These are phyloP conservation scores for Sitta europaea DNA, from an alignment of 2,113 vertebrate genomes.

Conservation along the genomic window DNA sequence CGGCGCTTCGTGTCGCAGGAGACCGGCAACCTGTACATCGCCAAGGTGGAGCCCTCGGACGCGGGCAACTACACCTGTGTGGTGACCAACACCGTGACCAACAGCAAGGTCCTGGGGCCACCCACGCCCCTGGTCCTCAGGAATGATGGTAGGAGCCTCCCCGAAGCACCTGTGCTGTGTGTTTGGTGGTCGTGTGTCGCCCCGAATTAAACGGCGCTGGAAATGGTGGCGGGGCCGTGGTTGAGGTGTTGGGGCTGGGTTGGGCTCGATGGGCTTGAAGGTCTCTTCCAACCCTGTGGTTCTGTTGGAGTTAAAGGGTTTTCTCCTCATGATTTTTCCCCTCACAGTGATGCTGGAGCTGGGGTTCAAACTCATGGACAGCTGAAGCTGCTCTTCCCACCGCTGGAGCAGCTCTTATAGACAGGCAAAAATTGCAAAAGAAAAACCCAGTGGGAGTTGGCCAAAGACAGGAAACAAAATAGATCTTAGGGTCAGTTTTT, in stretches of 20 bases:
- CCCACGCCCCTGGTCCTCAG: constrained; percentile 90
- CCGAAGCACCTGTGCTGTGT: too few relatives aligned
- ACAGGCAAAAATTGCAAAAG: background rate
- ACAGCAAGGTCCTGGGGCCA: constrained; percentile 85
- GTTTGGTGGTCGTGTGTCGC: too few relatives aligned
- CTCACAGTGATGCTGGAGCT: too few relatives aligned
- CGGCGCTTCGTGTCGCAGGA: constrained; percentile 95
- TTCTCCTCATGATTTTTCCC: too few relatives aligned
- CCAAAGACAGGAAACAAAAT: background rate
- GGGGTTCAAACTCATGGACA: too few relatives aligned
- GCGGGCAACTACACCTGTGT: constrained; percentile 97
- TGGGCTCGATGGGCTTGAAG: too few relatives aligned
- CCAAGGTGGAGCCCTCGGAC: constrained; percentile 92
- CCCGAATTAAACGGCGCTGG: too few relatives aligned
- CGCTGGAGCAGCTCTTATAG: background rate
- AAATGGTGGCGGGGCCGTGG: too few relatives aligned
- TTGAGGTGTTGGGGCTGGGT: too few relatives aligned
- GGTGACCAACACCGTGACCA: constrained; percentile 90
- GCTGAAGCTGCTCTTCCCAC: too few relatives aligned
- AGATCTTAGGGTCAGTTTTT: background rate
- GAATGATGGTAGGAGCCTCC: constrained; percentile 83
- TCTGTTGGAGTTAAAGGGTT: too few relatives aligned
- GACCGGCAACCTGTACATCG: constrained; percentile 94
- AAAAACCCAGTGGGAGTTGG: background rate
- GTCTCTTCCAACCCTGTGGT: too few relatives aligned